Base-by-base conservation (phyloP, 2,113 vertebrate genomes). In the Muntiacus reevesi region DNA sequence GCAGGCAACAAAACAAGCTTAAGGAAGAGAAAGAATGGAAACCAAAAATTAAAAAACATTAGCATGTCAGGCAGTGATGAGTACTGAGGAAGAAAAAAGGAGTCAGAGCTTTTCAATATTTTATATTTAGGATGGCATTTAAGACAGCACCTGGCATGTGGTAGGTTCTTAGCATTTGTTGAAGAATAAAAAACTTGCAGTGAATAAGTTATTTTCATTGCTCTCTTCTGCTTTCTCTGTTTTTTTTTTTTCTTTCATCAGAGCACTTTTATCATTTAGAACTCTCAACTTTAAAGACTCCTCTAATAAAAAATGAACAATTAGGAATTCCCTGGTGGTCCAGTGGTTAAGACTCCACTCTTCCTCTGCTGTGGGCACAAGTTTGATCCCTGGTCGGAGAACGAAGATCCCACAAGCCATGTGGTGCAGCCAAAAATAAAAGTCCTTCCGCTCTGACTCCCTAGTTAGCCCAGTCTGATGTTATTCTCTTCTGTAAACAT, bases 1-100 rank as follows among this genome's bases (percentile, higher is more conserved):
- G 57, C 55, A 94, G 54, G 55, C 67, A 91, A 93, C 16, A 71
- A 86, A 97, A 88, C 19, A 86, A 82, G 45, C 57, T 94, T 78
- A 36, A 23, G 86, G 33, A 95, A 36, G 54, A 19, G 33, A 95
- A 95, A 85, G 54, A 95, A 94, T 85, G 23, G 19, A 93, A 92
- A 89, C 23, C 87, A 40, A 95, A 94, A 59, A 87, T 28, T 84
- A 79, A 94, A 36, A 97, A 60, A 71, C 28, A 62, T 57, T 62
- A 74, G 25, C 62, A 28, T 16, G 3, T 60, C 43, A 15, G 52
- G 33, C 27, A 45, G 14, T 55, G 21, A 19, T 52, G 84, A 67
- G 4, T 43, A 87, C 79, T 89, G 19, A 82, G 15, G 19, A 87
- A 33, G 88, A 97, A 83, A 87, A 84, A 33, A 45, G 15, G 85